Evolutionary conservation across 2,797 vertebrate genomes (phyloP), one percentile per base, ranked within the genome.

Genomic region (Cirrhinus mrigala): DNA sequence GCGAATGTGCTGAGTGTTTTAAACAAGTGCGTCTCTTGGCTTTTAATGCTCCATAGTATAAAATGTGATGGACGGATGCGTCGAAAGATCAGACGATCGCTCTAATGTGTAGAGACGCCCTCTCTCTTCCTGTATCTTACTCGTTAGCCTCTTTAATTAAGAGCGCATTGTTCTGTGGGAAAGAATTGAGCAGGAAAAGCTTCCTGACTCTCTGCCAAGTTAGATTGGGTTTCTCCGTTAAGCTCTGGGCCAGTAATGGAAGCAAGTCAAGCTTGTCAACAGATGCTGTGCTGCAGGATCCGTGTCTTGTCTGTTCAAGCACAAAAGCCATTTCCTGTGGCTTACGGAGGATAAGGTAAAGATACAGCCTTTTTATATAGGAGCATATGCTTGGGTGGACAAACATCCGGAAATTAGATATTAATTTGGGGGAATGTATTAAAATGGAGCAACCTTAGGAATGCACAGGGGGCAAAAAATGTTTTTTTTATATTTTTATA

Each of bases 281-380:
- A 96, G 96, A 96, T 94, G 92, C 96, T 96, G 91, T 94, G 92
- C 93, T 93, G 91, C 87, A 91, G 93, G 94, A 96, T 96, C 93
- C 93, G 92, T 94, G 92, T 90, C 91, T 75, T 93, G 90, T 90
- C 90, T 96, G 92, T 92, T 92, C 88, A 90, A 92, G 89, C 90
- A 94, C 93, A 93, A 92, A 79, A 79, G 68, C 15, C 40, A 75
- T 86, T 84, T 88, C 81, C 87, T 50, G 54, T 44, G 75, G 85
- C 24, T 85, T 83, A 71, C 0, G 62, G 24, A 83, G 70, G 81
- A 80, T 69, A 14, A 86, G 62, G 73, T 71, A 40, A 56, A 77
- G 62, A 79, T 60, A 69, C 20, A 50, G 75, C 46, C 48, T 33
- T 14, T 70, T 75, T 76, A 76, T 60, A 81, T 60, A 79, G 48